A percentile compares a stretch with the other conserved stretches of the same genome.
Conservation (phyloP, 1,140 invertebrate genomes). For the Caerostris darwini region DNA sequence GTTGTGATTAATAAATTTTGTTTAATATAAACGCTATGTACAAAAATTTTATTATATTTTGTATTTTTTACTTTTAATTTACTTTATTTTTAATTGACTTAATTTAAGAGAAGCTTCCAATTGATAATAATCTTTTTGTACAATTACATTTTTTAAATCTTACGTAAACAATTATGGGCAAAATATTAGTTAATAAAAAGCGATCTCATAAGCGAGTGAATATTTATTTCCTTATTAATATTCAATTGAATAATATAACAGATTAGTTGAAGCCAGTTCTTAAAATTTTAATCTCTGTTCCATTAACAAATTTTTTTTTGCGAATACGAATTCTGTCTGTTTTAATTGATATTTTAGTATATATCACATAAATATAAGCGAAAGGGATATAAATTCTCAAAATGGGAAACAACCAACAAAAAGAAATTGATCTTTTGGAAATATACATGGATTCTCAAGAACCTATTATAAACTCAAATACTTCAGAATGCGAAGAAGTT, state of each 20-base stretch:
- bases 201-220: not conserved
- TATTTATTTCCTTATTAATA: not conserved
- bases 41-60: too few relatives aligned
- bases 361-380: not conserved
- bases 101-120: too few relatives aligned
- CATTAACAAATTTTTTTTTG: too few relatives aligned
- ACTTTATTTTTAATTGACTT: too few relatives aligned
- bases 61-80: too few relatives aligned
- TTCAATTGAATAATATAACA: not conserved
- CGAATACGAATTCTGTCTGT: not conserved
- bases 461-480: not conserved
- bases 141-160: too few relatives aligned
- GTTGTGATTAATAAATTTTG: too few relatives aligned
- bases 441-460: conserved; percentile 57
- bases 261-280: not conserved
- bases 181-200: too few relatives aligned
- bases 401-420: conserved; percentile 63
- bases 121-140: too few relatives aligned
- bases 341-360: not conserved
- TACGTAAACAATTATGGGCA: too few relatives aligned
- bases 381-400: not conserved
- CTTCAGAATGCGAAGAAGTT: conserved; percentile 47
- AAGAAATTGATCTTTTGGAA: conserved; percentile 57
- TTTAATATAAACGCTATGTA: too few relatives aligned
- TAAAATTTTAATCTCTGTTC: too few relatives aligned